phyloP scores from a whole-genome alignment of 2,797 vertebrate genomes.

The Decapterus maruadsi region DNA sequence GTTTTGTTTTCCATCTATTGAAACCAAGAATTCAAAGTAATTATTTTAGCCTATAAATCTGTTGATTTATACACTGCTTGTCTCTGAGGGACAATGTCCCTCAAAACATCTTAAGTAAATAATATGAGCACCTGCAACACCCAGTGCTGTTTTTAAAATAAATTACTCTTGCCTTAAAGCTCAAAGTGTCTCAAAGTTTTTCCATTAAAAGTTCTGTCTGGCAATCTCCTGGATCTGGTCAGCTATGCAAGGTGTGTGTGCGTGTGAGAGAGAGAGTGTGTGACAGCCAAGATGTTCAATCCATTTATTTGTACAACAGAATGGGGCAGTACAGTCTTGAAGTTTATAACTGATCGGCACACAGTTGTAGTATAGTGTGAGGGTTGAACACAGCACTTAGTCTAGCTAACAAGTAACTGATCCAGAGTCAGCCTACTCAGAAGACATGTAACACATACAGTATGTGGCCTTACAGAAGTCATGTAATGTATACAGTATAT shows the following conservation, averaged over 20 bases:
- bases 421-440: slow-evolving; percentile 63
- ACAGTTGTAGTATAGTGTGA: slow-evolving; percentile 67
- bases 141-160: slow-evolving; percentile 58
- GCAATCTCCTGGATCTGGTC: background rate
- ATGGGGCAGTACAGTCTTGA: slow-evolving; percentile 77
- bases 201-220: background rate
- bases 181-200: background rate
- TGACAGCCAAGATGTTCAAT: slow-evolving; percentile 53
- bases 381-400: slow-evolving; percentile 73
- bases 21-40: slow-evolving; percentile 29
- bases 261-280: background rate
- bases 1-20: slow-evolving; percentile 29
- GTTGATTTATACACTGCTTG: slow-evolving; percentile 20
- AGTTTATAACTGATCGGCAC: slow-evolving; percentile 66
- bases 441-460: slow-evolving; percentile 59
- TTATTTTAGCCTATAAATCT: slow-evolving; percentile 8
- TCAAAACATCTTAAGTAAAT: slow-evolving; percentile 24
- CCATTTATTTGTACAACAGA: slow-evolving; percentile 81
- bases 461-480: slow-evolving; percentile 60
- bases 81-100: background rate
- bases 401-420: slow-evolving; percentile 68
- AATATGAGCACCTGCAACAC: slow-evolving; percentile 39
- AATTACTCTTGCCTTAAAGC: slow-evolving; percentile 42
- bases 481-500: slow-evolving; percentile 53
- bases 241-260: background rate